Percentiles rank a stretch among this genome's conserved stretches.
phyloP scores from a whole-genome alignment of 1,140 invertebrate species.

The Zophobas atratus region DNA sequence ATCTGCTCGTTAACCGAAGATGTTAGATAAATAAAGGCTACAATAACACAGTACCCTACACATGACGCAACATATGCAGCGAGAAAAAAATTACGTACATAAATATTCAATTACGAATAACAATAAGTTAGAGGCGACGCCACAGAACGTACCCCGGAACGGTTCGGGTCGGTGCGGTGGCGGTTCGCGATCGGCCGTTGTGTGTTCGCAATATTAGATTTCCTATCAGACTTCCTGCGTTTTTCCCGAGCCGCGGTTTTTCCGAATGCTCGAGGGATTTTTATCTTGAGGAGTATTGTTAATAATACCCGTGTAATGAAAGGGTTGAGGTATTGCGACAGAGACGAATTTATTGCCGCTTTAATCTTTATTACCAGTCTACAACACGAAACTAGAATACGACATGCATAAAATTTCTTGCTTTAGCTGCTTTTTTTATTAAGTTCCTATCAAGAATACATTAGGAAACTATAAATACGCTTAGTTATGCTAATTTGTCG shows the following conservation, averaged over 20 bases:
- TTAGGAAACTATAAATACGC: conserved; percentile 42
- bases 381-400: conserved; percentile 49
- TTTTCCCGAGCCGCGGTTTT: conserved; percentile 29
- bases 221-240: conserved; percentile 35
- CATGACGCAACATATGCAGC: not conserved
- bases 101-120: not conserved
- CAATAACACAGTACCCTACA: no score
- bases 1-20: no score
- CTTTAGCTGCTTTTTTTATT: conserved; percentile 36
- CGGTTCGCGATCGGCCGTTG: conserved; percentile 11
- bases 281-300: conserved; percentile 34
- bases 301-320: conserved; percentile 43
- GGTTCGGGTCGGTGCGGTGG: not conserved
- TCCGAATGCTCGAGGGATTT: conserved; percentile 14
- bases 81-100: not conserved
- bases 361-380: conserved; percentile 49
- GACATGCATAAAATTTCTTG: conserved; percentile 40
- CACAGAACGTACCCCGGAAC: not conserved
- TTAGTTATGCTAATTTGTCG: conserved; percentile 30
- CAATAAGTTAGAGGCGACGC: not conserved
- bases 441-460: conserved; percentile 41
- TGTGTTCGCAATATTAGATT: conserved; percentile 41
- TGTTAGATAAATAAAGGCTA: no score
- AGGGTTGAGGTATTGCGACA: conserved; percentile 44
- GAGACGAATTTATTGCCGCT: conserved; percentile 45